Base-by-base conservation (phyloP, 1,140 invertebrate species). In the Procambarus clarkii region DNA sequence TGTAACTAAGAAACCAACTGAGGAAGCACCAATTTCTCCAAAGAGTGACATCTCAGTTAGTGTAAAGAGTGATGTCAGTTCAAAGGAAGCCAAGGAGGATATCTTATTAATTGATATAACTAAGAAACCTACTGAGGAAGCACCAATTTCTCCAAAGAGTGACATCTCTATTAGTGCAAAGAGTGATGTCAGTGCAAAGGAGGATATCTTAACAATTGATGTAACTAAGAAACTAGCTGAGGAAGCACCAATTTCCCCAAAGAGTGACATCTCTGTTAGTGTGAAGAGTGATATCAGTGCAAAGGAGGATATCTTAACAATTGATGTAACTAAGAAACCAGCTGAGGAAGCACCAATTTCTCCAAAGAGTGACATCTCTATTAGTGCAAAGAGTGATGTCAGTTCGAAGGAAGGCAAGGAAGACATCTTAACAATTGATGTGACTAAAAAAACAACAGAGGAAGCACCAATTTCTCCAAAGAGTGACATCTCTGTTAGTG, bases 251-350 rank as follows among this genome's bases (percentile, higher is more conserved):
- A 88, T 88, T 60, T 83, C 18, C 58, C 80, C 87, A 64, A 80
- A 81, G 54, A 88, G 78, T 88, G 78, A 88, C 64, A 60, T 88
- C 1, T 58, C 87, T 44, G 21, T 71, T 15, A 88, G 87, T 71
- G 21, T 48, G 3, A 88, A 81, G 46, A 82, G 79, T 81, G 87
- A 88, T 5, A 13, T 34, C 15, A 88, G 78, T 82, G 24, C 18
- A 15, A 92, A 79, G 92, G 92, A 83, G 48, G 50, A 5, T 0
- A 69, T 93, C 92, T 71, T 95, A 24, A 83, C 95, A 24, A 93
- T 95, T 87, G 87, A 95, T 48, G 44, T 80, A 69, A 15, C 34
- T 48, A 81, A 88, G 79, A 74, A 82, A 69, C 21, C 50, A 34
- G n/a, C n/a, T 13, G 79, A 88, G 9, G 77, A 81, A 21, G 86